Evolutionary conservation across 2,888 invertebrate genomes (phyloP), one percentile per base, ranked within the genome.

Genomic region (Fabriciana adippe): DNA sequence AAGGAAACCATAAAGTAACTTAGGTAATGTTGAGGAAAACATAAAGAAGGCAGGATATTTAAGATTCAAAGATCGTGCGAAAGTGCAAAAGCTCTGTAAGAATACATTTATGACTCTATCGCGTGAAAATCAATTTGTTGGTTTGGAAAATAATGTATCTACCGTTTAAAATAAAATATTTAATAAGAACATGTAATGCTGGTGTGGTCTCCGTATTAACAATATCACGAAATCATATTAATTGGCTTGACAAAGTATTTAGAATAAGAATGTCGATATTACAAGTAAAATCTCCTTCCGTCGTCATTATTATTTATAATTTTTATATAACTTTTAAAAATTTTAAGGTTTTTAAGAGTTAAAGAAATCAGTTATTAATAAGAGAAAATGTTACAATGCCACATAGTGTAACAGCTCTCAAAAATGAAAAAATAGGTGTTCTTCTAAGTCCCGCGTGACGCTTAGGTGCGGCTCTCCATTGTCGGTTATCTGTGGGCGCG

Each of bases 401-500:
- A 5, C 3, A 26, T 26, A 26, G 4, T 26, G 16, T 60, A 66
- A 18, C 21, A 66, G 0, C 15, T 14, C 21, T 54, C 48, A 48
- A 55, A 55, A 61, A 61, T 55, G 50, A 59, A 66, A 47, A 66
- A 55, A 66, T 55, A 61, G 13, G 53, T 55, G 47, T 54, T 60
- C 61, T 54, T 66, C 47, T 8, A 55, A 66, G 60, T 16, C 55
- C 48, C 53, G 15, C 48, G 50, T 55, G 59, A 63, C 62, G 48
- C 41, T 67, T 53, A 74, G 77, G 80, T 71, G 81, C 78, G 78
- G 76, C 74, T 71, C 45, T 55, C 48, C 55, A 66, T 66, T 66
- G 66, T 66, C 48, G 21, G 66, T 87, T 87, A 87, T 87, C 87
- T 79, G 77, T 79, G 83, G 89, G 89, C 79, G 89, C 87, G 89